Conservation (phyloP, 2,113 vertebrate species). For the Ptilonorhynchus violaceus region DNA sequence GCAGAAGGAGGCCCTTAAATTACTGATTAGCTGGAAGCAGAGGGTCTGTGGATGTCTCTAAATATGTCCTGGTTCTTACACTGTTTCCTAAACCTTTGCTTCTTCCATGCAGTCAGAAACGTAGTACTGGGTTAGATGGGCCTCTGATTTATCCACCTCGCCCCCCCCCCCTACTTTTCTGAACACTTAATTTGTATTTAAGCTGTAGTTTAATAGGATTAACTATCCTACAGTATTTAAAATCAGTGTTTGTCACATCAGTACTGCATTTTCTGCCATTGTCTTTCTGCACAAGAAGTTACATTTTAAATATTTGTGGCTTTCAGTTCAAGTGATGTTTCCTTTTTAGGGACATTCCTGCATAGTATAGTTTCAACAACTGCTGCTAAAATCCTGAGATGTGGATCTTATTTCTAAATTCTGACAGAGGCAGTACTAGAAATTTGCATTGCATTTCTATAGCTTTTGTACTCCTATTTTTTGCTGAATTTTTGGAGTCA, state of each 20-base stretch:
- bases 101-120: neutral
- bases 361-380: constrained; percentile 55
- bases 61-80: neutral
- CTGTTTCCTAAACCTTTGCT: neutral
- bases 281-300: neutral
- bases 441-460: constrained; percentile 19
- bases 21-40: neutral
- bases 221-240: neutral
- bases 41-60: neutral
- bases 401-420: constrained; percentile 54
- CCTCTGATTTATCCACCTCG: neutral
- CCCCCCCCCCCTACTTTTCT: neutral
- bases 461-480: neutral
- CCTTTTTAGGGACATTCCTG: constrained; percentile 51
- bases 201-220: neutral
- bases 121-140: neutral
- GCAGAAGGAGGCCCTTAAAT: neutral
- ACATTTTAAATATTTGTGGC: constrained; percentile 41
- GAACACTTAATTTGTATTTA: neutral
- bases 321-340: constrained; percentile 56
- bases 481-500: constrained; percentile 18
- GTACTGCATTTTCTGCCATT: neutral
- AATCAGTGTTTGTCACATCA: neutral
- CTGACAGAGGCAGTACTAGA: constrained; percentile 34
- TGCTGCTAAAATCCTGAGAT: constrained; percentile 26